Evolutionary conservation across 2,797 vertebrate genomes (phyloP).

Genomic region (Phyllotis vaccarum): DNA sequence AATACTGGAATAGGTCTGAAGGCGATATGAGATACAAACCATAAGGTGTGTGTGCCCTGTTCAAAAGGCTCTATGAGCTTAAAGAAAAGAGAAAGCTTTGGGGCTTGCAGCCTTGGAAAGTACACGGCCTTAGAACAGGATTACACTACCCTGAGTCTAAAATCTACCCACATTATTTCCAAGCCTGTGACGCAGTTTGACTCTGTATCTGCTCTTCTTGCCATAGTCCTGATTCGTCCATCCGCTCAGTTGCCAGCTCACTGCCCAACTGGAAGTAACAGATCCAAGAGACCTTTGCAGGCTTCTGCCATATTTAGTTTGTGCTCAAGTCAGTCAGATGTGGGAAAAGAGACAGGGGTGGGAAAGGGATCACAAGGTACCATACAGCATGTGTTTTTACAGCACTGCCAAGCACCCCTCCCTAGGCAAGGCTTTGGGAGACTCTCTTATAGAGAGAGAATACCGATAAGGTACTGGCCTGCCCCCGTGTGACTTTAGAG

Average conservation of each 20-base stretch:
- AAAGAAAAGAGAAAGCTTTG: background rate
- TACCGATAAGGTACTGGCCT: background rate
- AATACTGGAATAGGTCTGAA: background rate
- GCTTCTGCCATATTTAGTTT: background rate
- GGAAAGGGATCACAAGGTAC: background rate
- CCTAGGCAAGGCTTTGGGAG: background rate
- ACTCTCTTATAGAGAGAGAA: background rate
- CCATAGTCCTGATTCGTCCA: background rate
- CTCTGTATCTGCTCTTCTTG: background rate
- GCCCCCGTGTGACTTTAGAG: background rate
- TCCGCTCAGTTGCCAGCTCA: background rate
- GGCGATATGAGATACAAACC: fast-evolving
- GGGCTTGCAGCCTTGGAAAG: background rate
- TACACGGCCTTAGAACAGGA: background rate
- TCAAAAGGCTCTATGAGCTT: background rate
- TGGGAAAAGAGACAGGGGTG: background rate
- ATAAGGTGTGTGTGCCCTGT: background rate
- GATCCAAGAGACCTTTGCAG: background rate
- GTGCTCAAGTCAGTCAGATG: background rate
- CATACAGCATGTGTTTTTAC: background rate
- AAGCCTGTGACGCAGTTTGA: background rate
- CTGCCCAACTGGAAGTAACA: background rate
- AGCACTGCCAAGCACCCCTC: background rate
- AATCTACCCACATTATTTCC: background rate
- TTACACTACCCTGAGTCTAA: background rate